These are phyloP conservation scores for Amphipyra berbera DNA, from an alignment of 2,888 invertebrate species.

Conservation along the genomic window DNA sequence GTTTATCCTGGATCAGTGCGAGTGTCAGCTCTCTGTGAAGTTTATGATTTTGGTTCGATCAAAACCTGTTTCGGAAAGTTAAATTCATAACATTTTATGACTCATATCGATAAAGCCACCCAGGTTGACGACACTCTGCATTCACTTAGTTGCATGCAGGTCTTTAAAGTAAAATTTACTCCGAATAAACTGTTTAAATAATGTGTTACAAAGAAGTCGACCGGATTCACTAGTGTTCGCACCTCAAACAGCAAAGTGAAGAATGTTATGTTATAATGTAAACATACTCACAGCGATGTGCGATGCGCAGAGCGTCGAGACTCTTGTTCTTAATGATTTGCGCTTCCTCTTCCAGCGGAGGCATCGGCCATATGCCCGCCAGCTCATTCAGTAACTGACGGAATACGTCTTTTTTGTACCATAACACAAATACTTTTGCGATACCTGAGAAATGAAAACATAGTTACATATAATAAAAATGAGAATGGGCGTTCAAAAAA, in stretches of 20 bases:
- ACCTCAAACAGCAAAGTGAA: slow-evolving; percentile 20
- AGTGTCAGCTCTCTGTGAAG: not conserved
- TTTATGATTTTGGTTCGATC: slow-evolving; percentile 10
- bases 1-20: slow-evolving; percentile 7
- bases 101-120: slow-evolving; percentile 15
- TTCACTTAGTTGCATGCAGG: not conserved
- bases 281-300: slow-evolving; percentile 75
- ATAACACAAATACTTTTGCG: slow-evolving; percentile 79
- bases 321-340: slow-evolving; percentile 76
- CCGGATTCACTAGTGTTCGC: slow-evolving; percentile 7
- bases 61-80: slow-evolving; percentile 21
- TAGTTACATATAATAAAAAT: slow-evolving; percentile 9
- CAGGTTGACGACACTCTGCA: not conserved
- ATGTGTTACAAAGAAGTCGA: not conserved
- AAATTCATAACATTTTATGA: slow-evolving; percentile 7
- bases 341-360: slow-evolving; percentile 74
- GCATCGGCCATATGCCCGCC: slow-evolving; percentile 82
- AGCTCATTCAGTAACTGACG: slow-evolving; percentile 76
- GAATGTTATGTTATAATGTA: slow-evolving; percentile 29
- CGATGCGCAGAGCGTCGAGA: slow-evolving; percentile 73
- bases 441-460: slow-evolving; percentile 65
- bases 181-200: not conserved
- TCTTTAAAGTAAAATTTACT: slow-evolving; percentile 10
- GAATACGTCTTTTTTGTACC: slow-evolving; percentile 83
- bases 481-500: not conserved